Evolutionary conservation across 2,113 vertebrate genomes (phyloP), one percentile per base, ranked within the genome.

Genomic region (Alouatta palliata): DNA sequence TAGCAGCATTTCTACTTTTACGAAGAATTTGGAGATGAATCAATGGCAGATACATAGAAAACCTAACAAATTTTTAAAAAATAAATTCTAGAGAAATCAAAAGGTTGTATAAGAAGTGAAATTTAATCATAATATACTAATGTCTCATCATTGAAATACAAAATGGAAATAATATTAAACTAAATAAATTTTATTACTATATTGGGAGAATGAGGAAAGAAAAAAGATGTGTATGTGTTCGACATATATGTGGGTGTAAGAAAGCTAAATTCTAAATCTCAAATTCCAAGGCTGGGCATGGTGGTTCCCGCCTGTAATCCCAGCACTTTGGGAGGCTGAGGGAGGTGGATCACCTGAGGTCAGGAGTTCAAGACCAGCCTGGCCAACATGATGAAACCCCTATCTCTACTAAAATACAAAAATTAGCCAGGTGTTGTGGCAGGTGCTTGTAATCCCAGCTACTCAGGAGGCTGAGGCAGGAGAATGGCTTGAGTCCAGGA

Each of bases 1-100:
- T 49, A 61, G 70, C 27, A 84, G 27, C 94, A 70, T 35, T 76
- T 92, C 91, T 87, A 47, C 45, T 94, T 94, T 30, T 91, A 86
- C 14, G 27, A 82, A 76, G 88, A 94, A 30, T 77, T 23, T 87
- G 37, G 54, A 75, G 89, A 40, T 91, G 43, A 81, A n/a, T 66
- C 47, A 54, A 71, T 90, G 49, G 89, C 4, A 43, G 49, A 86
- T 45, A n/a, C 47, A 70, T 68, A 35, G 35, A 83, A 87, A 94
- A 87, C 27, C 3, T 83, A 56, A 25, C 25, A 86, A 49, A 37
- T 54, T 61, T 61, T 61, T 19, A 23, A 52, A 71, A 23, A 87
- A 66, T 43, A 37, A 75, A 75, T 47, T 79, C 37, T 27, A 90
- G 17, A 73, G 73, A 11, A 91, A 86, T 40, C 6, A 56, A 16